Evolutionary conservation across 2,797 vertebrate species (phyloP), one percentile per base, ranked within the genome.

Genomic region (Zalophus californianus): DNA sequence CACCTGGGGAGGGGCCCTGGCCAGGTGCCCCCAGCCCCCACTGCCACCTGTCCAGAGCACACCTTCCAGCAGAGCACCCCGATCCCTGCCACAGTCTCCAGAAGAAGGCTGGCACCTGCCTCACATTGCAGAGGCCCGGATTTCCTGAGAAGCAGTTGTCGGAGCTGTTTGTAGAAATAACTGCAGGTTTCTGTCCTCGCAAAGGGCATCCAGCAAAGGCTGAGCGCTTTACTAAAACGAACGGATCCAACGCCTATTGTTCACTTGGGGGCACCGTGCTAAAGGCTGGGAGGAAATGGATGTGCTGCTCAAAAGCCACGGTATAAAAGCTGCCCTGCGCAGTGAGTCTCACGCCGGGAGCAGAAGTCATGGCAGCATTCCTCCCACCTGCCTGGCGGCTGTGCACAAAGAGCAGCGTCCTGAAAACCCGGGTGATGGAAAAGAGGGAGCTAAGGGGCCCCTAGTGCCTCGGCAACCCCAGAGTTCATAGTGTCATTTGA

Each of bases 301-400:
- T 7, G 62, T 12, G 78, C 38, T 35, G 62, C 41, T 60, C 23
- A 27, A 58, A 60, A 66, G 15, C 15, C 64, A 18, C 7, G 29
- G 52, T 35, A 4, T 16, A 32, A 23, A 62, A 25, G 20, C 9
- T 20, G 18, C 84, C 60, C 85, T 0, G 21, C 4, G 2, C 1
- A 86, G 27, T 2, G 56, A 2, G 12, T 18, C 25, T 52, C 6
- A 0, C 0, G 1, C 41, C 68, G 5, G 3, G 7, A 41, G 8
- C 90, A 66, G n/a, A 15, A 16, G 15, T 0, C 25, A 8, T 0
- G 10, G 52, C n/a, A 3, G 29, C 0, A 0, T 44, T 3, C 29
- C 7, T 77, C 48, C 92, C 29, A 68, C 70, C 38, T 2, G 15
- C 38, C 78, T 9, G 32, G 38, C 13, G 2, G 1, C 29, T 3